These are phyloP conservation scores for Nothura maculosa DNA, from an alignment of 2,797 vertebrate species.

Conservation along the genomic window DNA sequence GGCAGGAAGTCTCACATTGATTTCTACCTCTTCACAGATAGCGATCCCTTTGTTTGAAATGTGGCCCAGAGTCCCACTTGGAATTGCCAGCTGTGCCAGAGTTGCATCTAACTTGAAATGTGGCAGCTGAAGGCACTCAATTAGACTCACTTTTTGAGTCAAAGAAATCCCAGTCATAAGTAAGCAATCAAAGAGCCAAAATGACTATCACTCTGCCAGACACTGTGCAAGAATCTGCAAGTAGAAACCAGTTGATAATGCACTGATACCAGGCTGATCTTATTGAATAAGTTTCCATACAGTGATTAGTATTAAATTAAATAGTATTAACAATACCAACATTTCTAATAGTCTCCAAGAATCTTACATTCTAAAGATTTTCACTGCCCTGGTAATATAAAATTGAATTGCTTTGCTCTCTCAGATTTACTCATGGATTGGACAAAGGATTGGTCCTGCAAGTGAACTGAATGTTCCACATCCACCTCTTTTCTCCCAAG, in stretches of 20 bases:
- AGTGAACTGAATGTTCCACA: background rate
- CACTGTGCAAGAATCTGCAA: background rate
- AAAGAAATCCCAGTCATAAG: background rate
- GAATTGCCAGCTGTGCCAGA: background rate
- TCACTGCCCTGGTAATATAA: background rate
- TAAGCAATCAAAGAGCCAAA: background rate
- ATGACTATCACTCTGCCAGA: background rate
- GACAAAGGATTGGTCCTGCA: background rate
- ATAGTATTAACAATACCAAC: background rate
- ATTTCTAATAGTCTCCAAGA: background rate
- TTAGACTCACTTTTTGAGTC: background rate
- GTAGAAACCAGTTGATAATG: accelerated
- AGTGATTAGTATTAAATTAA: background rate
- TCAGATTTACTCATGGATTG: background rate
- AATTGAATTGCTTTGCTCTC: background rate
- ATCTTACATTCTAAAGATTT: background rate
- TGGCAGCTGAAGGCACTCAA: background rate
- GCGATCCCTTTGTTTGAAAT: background rate
- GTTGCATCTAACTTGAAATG: background rate
- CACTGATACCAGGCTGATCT: background rate
- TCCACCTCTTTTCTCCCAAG: background rate
- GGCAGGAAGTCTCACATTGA: background rate
- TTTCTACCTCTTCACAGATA: background rate
- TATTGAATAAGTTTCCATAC: background rate
- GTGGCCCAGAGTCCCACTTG: background rate